phyloP scores from a whole-genome alignment of 2,797 vertebrate species.

The Diglossa cyanea region DNA sequence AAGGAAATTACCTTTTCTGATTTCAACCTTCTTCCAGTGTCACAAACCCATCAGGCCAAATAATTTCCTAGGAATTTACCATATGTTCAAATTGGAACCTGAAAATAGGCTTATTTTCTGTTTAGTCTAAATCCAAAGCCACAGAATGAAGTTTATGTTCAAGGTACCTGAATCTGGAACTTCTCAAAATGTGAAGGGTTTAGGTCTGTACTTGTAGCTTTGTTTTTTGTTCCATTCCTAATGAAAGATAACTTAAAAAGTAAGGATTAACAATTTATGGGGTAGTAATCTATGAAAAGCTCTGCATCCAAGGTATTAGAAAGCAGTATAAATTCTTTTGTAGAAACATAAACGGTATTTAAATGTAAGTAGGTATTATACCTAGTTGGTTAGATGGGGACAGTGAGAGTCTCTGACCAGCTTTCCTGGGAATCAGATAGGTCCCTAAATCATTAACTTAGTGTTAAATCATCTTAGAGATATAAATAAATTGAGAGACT shows the following conservation, averaged over 20 bases:
- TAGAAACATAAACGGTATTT: constrained; percentile 38
- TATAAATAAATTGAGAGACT: constrained; percentile 54
- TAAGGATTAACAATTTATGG: neutral
- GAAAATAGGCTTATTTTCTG: neutral
- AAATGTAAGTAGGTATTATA: constrained; percentile 32
- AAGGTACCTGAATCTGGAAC: constrained; percentile 20
- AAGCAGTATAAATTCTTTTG: constrained; percentile 61
- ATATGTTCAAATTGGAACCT: neutral
- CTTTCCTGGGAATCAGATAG: constrained; percentile 58
- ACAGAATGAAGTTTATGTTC: neutral
- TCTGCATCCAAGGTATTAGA: constrained; percentile 39
- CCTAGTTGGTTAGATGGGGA: constrained; percentile 28
- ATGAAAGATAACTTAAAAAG: constrained; percentile 16
- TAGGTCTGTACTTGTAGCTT: neutral
- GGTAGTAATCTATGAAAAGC: constrained; percentile 34
- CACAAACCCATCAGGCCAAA: constrained; percentile 8
- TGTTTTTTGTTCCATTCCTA: constrained; percentile 29
- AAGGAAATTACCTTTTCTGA: constrained; percentile 43
- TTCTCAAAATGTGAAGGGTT: neutral
- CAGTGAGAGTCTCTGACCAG: neutral
- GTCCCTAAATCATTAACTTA: constrained; percentile 60
- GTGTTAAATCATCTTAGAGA: constrained; percentile 58
- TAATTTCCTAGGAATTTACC: constrained; percentile 28
- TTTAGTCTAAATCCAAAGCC: constrained; percentile 22
- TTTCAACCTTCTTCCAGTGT: neutral